Evolutionary conservation across 2,888 invertebrate genomes (phyloP), one percentile per base, ranked within the genome.

Genomic region (Diaprepes abbreviatus): DNA sequence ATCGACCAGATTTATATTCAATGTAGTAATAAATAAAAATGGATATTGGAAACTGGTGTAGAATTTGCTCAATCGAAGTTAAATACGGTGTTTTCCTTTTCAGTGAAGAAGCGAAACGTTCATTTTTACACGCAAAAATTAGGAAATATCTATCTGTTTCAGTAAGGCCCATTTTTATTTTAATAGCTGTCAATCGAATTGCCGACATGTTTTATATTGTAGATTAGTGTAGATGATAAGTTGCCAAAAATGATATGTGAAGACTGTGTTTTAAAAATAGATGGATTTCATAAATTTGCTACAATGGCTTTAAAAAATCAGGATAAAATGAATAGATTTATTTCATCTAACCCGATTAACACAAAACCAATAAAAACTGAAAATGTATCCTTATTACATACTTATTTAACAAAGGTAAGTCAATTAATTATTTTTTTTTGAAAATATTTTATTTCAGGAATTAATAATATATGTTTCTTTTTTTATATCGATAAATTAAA

Each of bases 221-320:
- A 92, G 92, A 87, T 91, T 66, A 88, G 89, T 58, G 84, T 87
- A 76, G 88, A 90, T 80, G 91, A 92, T 79, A 88, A 86, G 77
- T 83, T 91, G 73, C 90, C 91, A 5, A 91, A 91, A 85, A 89
- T 89, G 84, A 89, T 92, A 75, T 92, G 92, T 79, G 84, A 87
- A 62, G 85, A 86, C 72, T 92, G 91, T 77, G 88, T 88, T 74
- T 87, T 87, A 58, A 90, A 89, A 83, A 79, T 92, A 74, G 89
- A 91, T 77, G 87, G 86, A 52, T 88, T 91, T 62, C 90, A 91
- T 81, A 87, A 88, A 65, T 92, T 92, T 80, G 90, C 90, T 70
- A 88, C 88, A 59, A 88, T 88, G 85, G 90, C 90, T 48, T 85
- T 87, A 67, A 87, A 87, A 80, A 88, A 89, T 58, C 92, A 91